Evolutionary conservation across 2,797 vertebrate species (phyloP), one percentile per base, ranked within the genome.

Genomic region (Chaenodraco wilsoni): DNA sequence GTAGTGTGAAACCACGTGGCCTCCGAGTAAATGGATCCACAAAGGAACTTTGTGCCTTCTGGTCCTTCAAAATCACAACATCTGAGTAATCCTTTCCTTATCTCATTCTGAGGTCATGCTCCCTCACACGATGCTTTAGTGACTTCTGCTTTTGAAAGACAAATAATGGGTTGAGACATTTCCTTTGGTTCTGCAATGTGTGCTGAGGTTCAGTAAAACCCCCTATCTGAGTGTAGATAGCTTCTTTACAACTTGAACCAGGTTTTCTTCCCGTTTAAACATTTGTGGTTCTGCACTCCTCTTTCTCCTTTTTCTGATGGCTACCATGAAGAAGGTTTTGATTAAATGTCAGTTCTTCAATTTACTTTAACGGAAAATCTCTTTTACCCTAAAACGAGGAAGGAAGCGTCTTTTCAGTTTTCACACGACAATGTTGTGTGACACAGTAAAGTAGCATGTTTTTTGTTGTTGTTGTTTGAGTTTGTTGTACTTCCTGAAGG

Each of bases 41-140:
- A 50, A 79, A 76, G 58, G 59, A 89, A 79, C 65, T 21, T 48
- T 67, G 83, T 90, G 82, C 89, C 86, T 92, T 88, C 80, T 84
- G 72, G 71, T 83, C 64, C 75, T 54, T 73, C 77, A 73, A 79
- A 27, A 27, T 27, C 61, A 79, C 56, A 76, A 84, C 72, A 72
- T 82, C 60, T 49, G 58, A 69, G 41, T 75, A 50, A 66, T 69
- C 66, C 40, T 73, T 75, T 79, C 59, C 10, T 79, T 55, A 41
- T 74, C 57, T 69, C 49, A 44, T 75, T 78, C 33, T 71, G 64
- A 37, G 44, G 55, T 70, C 44, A 19, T 40, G 9, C 14, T 69
- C 33, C 8, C 64, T 52, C 52, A 27, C 68, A 37, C 61, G 46
- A 59, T 48, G 45, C 46, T 76, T 74, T 59, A 67, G 58, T 76